A percentile compares a stretch with the other conserved stretches of the same genome.
Conservation (phyloP, 2,888 invertebrate species). For the Pristionchus mayeri region DNA sequence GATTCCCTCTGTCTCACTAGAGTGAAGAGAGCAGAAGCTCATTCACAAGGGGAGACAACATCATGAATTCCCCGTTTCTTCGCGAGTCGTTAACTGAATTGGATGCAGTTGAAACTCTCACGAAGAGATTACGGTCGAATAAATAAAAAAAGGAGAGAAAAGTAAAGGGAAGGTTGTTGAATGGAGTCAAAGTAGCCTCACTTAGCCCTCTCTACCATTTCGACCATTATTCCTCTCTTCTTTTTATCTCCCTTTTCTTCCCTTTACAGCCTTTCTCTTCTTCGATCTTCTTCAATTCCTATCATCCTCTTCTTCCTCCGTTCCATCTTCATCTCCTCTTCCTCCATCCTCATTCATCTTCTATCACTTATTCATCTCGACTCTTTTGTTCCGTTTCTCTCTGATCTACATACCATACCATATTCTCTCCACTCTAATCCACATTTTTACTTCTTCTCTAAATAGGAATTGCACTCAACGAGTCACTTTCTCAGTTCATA, state of each 20-base stretch:
- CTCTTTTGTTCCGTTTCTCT: neutral
- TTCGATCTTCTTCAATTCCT: neutral
- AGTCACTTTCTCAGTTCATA: constrained; percentile 8
- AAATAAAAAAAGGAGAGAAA: neutral
- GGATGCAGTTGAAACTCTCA: neutral
- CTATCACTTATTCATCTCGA: neutral
- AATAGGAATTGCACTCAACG: neutral
- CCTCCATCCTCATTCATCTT: neutral
- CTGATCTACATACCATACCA: constrained; percentile 3
- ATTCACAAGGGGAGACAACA: neutral
- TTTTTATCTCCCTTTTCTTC: constrained; percentile 11
- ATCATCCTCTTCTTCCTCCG: neutral
- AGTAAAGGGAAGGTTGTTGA: constrained; percentile 1
- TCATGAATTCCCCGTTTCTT: neutral
- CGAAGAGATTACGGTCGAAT: neutral
- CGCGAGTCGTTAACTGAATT: constrained; percentile 3
- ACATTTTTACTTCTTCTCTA: neutral
- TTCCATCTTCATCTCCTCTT: neutral
- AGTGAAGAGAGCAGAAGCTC: neutral
- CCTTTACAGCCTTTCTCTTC: constrained; percentile 22
- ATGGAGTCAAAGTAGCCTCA: constrained; percentile 1
- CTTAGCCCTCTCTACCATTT: constrained; percentile 7
- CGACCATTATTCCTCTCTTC: neutral
- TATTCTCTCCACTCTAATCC: neutral
- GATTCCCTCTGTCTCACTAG: neutral